Conservation (phyloP, 2,888 invertebrate species). For the Leptopilina syphax region DNA sequence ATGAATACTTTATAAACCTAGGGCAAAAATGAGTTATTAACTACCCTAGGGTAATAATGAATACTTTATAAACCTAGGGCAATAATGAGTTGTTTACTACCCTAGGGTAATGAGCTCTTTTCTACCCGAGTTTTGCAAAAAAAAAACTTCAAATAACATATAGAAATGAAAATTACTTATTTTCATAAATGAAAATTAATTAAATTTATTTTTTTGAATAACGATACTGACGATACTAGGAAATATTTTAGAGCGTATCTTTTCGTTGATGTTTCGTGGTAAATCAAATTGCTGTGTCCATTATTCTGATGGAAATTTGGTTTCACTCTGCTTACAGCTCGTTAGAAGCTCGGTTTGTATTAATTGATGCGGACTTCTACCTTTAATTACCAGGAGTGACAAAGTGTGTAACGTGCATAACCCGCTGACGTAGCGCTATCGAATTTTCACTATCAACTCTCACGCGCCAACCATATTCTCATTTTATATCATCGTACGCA, state of each 20-base stretch:
- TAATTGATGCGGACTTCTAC: slow-evolving; percentile 32
- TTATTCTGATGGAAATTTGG: slow-evolving; percentile 34
- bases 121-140: too few species aligned
- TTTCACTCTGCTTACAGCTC: slow-evolving; percentile 38
- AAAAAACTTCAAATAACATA: too few species aligned
- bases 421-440: slow-evolving; percentile 21
- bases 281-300: slow-evolving; percentile 34
- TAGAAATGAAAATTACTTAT: too few species aligned
- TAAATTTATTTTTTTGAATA: too few species aligned
- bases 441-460: slow-evolving; percentile 35
- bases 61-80: too few species aligned
- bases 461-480: slow-evolving; percentile 1
- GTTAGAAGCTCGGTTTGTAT: slow-evolving; percentile 36
- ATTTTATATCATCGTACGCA: not conserved
- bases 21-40: too few species aligned
- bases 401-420: slow-evolving; percentile 39
- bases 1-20: too few species aligned
- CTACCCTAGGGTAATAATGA: too few species aligned
- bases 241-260: not conserved
- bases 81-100: too few species aligned
- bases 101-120: too few species aligned
- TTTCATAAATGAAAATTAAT: too few species aligned
- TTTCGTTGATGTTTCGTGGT: slow-evolving; percentile 24
- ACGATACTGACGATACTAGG: not conserved
- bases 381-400: slow-evolving; percentile 37